Percentiles rank a stretch among this genome's conserved stretches.
phyloP scores from a whole-genome alignment of 2,888 invertebrate species.

The Augochlorella aurata region DNA sequence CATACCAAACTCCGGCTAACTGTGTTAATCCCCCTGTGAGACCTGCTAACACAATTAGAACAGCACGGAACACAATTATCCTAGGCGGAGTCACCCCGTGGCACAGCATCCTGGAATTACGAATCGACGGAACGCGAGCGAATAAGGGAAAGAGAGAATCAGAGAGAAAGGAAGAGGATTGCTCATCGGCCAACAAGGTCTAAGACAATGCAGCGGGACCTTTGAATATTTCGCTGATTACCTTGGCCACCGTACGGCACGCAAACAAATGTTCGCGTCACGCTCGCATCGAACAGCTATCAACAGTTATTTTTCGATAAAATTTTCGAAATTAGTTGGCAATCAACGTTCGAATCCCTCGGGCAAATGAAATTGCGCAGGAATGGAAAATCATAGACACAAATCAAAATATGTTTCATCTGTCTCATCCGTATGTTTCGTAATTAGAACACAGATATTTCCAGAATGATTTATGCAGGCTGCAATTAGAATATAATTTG shows the following conservation, averaged over 20 bases:
- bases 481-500: neutral
- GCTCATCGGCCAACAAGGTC: neutral
- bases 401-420: neutral
- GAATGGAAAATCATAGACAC: neutral
- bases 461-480: neutral
- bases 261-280: neutral
- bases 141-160: conserved; percentile 27
- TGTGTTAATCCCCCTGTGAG: conserved; percentile 66
- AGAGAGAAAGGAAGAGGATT: neutral
- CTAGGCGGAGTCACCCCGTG: conserved; percentile 55
- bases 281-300: neutral
- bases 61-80: conserved; percentile 67
- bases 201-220: conserved; percentile 7
- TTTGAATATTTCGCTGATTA: conserved; percentile 20
- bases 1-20: conserved; percentile 60
- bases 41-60: conserved; percentile 67
- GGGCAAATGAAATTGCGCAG: neutral
- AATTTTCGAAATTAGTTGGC: conserved; percentile 19
- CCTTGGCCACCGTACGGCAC: neutral
- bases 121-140: conserved; percentile 53
- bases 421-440: neutral
- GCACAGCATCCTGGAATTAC: conserved; percentile 63
- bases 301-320: conserved; percentile 24
- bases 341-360: conserved; percentile 18
- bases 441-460: neutral